These are phyloP conservation scores for Chloromyia formosa DNA, from an alignment of 2,888 invertebrate genomes.

Conservation along the genomic window DNA sequence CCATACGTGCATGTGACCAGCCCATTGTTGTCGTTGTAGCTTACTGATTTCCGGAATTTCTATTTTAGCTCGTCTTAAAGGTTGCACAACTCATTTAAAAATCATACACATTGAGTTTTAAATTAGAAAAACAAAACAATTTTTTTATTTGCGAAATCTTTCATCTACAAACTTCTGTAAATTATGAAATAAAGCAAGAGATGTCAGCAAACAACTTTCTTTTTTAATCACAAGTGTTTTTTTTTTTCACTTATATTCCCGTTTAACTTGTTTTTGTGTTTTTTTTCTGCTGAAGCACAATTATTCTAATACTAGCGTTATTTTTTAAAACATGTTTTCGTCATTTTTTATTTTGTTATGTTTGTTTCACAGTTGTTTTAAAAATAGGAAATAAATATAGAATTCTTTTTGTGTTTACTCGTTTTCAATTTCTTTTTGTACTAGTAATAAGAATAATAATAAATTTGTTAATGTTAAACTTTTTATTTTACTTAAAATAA, in stretches of 20 bases:
- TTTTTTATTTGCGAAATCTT: conserved; percentile 34
- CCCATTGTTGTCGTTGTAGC: too few species aligned
- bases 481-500: conserved; percentile 41
- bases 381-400: conserved; percentile 39
- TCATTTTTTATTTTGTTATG: too few species aligned
- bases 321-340: not conserved
- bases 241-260: not conserved
- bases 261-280: not conserved
- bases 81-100: too few species aligned
- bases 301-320: conserved; percentile 27
- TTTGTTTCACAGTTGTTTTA: conserved; percentile 20
- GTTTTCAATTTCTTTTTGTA: conserved; percentile 12
- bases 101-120: not conserved
- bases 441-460: conserved; percentile 38
- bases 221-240: conserved; percentile 13
- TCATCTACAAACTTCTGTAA: conserved; percentile 35
- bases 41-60: too few species aligned
- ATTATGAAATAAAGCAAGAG: conserved; percentile 27
- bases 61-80: too few species aligned
- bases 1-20: too few species aligned
- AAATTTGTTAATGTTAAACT: conserved; percentile 39
- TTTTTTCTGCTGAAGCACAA: conserved; percentile 1
- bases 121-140: conserved; percentile 39
- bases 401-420: conserved; percentile 13
- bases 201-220: conserved; percentile 19